These are phyloP conservation scores for Sakesphorus luctuosus DNA, from an alignment of 2,113 vertebrate species.

Conservation along the genomic window DNA sequence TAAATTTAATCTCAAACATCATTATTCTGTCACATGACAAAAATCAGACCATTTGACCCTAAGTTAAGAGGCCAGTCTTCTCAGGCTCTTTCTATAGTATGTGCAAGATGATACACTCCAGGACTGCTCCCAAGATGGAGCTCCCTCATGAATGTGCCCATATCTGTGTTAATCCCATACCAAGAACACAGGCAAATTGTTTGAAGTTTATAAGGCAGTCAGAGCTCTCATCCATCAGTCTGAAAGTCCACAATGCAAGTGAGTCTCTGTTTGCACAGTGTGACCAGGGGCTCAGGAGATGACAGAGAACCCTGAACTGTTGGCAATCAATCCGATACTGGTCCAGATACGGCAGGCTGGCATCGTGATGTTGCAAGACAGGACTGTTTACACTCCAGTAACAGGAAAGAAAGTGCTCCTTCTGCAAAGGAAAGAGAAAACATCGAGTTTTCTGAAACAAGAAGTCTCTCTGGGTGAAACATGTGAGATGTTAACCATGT, in stretches of 20 bases:
- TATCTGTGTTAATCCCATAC: conserved; percentile 62
- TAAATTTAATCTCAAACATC: neutral
- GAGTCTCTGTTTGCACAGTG: conserved; percentile 83
- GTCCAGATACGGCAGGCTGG: conserved; percentile 93
- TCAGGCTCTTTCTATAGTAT: neutral
- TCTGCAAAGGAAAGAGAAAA: conserved; percentile 75
- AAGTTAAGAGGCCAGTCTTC: neutral
- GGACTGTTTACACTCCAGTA: conserved; percentile 87
- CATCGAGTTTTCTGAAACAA: neutral
- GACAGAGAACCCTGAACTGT: conserved; percentile 88
- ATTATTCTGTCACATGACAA: neutral
- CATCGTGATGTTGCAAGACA: conserved; percentile 89
- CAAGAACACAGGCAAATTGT: conserved; percentile 88
- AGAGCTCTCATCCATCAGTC: conserved; percentile 88
- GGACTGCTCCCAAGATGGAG: neutral
- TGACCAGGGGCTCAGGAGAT: conserved; percentile 92
- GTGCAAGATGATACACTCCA: neutral
- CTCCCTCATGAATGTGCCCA: neutral
- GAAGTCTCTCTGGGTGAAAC: neutral
- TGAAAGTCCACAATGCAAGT: conserved; percentile 89
- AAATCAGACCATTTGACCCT: neutral
- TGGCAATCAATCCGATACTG: conserved; percentile 93
- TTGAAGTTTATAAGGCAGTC: conserved; percentile 94
- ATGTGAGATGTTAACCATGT: neutral
- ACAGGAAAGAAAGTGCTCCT: conserved; percentile 93